Evolutionary conservation across 2,113 vertebrate species (phyloP), one percentile per base, ranked within the genome.

Genomic region (Dissostichus mawsoni): DNA sequence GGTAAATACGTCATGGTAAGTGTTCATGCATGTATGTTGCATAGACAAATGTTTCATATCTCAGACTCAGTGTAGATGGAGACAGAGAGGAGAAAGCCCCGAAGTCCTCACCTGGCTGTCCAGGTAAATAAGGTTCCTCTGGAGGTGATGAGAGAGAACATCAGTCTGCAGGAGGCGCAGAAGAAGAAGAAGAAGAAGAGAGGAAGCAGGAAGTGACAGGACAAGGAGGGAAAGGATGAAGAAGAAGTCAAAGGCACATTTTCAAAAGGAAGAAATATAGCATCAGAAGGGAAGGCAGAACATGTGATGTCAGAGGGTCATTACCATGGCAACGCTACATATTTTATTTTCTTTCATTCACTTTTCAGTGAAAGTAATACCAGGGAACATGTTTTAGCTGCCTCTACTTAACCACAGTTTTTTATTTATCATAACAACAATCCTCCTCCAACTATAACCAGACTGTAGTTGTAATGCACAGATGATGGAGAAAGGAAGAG

Each of bases 51-150:
- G 11, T 13, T 51, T 5, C 5, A 51, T 13, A 50, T 68, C 10
- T 20, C 73, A 36, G 12, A 53, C 5, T 44, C 16, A 13, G 48
- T 20, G 36, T 2, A 59, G 56, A 44, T 0, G 8, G 50, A 72
- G 41, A 74, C 50, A 72, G 55, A 63, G 13, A 80, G 48, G 20
- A 64, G 67, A 17, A 44, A 57, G 48, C 7, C 74, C 2, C 7
- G 51, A 50, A 36, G 33, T 62, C 92, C 98, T 98, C 97, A 99
- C 98, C 98, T 99, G 98, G 92, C 96, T 96, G 88, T 99, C 97
- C 95, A 99, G 95, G 96, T 97, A 98, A 85, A 97, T 92, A 93
- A 98, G 96, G 94, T 96, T 99, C 96, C 98, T 98, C 95, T 99
- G 98, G 69, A 99, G 98, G 93, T 99, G 98, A 95, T 99, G 98